Percentiles rank a stretch among this genome's conserved stretches.
These are phyloP conservation scores for Hyla sarda DNA, from an alignment of 2,113 vertebrate species.

Conservation along the genomic window DNA sequence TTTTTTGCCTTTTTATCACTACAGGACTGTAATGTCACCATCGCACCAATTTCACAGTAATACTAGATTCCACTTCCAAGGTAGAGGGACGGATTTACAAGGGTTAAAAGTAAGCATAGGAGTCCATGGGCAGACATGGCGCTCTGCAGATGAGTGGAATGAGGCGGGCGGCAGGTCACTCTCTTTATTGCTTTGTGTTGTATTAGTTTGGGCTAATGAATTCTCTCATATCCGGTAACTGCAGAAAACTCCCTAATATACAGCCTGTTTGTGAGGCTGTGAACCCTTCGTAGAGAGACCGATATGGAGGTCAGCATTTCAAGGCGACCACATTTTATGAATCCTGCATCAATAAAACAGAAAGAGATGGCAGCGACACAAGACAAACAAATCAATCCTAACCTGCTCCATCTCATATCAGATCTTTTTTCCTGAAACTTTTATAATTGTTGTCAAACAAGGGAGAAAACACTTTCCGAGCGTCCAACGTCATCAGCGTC, in stretches of 20 bases:
- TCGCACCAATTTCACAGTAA: neutral
- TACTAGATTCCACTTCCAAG: neutral
- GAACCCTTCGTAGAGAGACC: conserved; percentile 16
- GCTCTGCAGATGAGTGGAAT: neutral
- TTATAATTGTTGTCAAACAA: neutral
- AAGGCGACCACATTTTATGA: conserved; percentile 19
- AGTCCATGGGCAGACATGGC: neutral
- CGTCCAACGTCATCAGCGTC: neutral
- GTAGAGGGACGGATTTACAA: neutral
- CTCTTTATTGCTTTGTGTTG: conserved; percentile 53
- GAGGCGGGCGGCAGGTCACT: conserved; percentile 38
- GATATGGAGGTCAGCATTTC: conserved; percentile 25
- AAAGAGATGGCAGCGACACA: conserved; percentile 1
- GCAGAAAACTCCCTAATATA: conserved; percentile 21
- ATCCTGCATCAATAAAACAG: conserved; percentile 34
- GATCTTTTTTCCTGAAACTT: neutral
- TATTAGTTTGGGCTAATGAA: conserved; percentile 56
- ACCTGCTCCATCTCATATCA: neutral
- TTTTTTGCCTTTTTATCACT: too few species aligned
- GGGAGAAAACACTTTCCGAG: neutral
- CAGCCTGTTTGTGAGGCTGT: conserved; percentile 30
- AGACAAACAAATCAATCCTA: conserved; percentile 1
- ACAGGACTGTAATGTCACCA: too few species aligned
- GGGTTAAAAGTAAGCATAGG: conserved; percentile 28
- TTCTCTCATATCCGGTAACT: conserved; percentile 57